phyloP scores from a whole-genome alignment of 2,113 vertebrate species.

The Phylloscopus trochilus region DNA sequence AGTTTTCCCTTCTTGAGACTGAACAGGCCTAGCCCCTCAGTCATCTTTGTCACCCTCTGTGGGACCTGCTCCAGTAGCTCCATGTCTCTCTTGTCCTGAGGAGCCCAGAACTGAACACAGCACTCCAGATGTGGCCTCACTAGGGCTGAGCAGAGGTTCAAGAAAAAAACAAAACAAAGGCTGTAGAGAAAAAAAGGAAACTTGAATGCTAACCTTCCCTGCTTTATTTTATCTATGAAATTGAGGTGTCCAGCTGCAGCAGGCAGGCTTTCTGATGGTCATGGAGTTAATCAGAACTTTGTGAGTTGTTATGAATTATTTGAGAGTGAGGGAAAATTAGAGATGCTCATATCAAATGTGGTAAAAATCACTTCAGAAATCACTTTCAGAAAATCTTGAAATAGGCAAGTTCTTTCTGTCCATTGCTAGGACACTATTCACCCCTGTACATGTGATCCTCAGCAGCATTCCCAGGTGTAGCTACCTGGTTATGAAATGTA shows the following conservation, averaged over 20 bases:
- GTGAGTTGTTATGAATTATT: neutral
- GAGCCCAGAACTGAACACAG: neutral
- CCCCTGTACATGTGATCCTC: accelerated
- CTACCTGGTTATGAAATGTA: neutral
- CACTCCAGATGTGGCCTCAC: neutral
- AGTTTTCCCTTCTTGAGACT: neutral
- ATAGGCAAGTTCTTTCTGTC: neutral
- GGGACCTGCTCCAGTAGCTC: neutral
- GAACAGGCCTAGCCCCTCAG: neutral
- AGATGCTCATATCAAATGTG: neutral
- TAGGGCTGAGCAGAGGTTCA: neutral
- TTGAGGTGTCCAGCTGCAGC: neutral
- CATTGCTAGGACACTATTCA: accelerated
- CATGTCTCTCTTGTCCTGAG: neutral
- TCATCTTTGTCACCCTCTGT: neutral
- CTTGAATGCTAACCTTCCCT: neutral
- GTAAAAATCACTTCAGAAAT: neutral
- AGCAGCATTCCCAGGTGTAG: accelerated
- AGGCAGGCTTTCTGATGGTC: neutral
- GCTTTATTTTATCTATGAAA: neutral
- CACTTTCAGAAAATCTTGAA: neutral
- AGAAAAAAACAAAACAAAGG: too few species aligned
- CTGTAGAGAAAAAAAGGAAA: neutral
- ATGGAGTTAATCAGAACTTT: neutral
- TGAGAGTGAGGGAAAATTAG: neutral